These are phyloP conservation scores for Gasteruption jaculator DNA, from an alignment of 2,888 invertebrate species.

Conservation along the genomic window DNA sequence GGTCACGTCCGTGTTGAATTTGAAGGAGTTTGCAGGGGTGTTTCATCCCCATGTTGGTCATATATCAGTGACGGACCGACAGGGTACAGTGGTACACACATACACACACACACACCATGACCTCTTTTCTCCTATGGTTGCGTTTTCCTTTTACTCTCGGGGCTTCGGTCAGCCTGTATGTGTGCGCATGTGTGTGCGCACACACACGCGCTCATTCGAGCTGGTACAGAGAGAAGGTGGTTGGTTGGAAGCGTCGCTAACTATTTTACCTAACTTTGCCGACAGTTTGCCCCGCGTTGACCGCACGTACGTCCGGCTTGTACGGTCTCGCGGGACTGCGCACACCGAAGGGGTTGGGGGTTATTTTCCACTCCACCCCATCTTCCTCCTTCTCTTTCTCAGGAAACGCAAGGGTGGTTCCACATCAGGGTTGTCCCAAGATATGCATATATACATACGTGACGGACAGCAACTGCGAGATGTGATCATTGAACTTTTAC, in stretches of 20 bases:
- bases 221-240: constrained; percentile 16
- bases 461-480: constrained; percentile 40
- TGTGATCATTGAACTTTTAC: no score
- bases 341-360: constrained; percentile 18
- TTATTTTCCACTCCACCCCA: constrained; percentile 23
- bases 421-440: constrained; percentile 45
- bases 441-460: constrained; percentile 54
- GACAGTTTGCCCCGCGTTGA: constrained; percentile 51
- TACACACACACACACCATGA: no score
- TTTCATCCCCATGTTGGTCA: constrained; percentile 34
- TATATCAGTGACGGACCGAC: constrained; percentile 45
- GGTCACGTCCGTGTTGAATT: constrained; percentile 47
- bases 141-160: constrained; percentile 28
- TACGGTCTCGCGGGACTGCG: constrained; percentile 41
- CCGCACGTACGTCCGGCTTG: constrained; percentile 51
- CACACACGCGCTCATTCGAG: constrained; percentile 14
- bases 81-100: constrained; percentile 32
- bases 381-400: no score
- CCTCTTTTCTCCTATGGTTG: no score
- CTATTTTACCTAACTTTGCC: constrained; percentile 52
- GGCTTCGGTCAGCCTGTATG: constrained; percentile 27
- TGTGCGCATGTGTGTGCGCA: no score
- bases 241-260: constrained; percentile 50
- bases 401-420: constrained; percentile 35
- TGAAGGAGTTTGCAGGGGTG: constrained; percentile 36